phyloP scores from a whole-genome alignment of 2,888 invertebrate species.

The Eupithecia centaureata region DNA sequence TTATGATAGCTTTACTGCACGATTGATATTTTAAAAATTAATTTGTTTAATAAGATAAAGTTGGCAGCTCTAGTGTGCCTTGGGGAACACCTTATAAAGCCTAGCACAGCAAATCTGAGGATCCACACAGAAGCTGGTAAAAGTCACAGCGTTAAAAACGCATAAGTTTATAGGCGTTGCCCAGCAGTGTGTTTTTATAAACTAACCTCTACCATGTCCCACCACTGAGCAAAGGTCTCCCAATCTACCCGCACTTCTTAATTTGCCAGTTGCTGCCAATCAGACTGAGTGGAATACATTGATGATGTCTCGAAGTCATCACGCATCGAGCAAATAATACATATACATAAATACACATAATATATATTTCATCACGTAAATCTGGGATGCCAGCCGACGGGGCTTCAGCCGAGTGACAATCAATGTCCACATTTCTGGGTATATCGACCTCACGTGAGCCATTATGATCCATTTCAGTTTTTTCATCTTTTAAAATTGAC shows the following conservation, averaged over 20 bases:
- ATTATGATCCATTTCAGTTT: neutral
- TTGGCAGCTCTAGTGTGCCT: too few relatives aligned
- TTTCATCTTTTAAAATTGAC: neutral
- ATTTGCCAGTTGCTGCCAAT: neutral
- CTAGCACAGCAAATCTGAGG: neutral
- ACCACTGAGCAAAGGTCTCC: neutral
- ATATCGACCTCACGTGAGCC: too few relatives aligned
- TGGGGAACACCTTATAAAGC: too few relatives aligned
- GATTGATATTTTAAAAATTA: too few relatives aligned
- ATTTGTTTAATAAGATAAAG: too few relatives aligned
- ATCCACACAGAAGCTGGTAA: neutral
- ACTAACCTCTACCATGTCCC: neutral
- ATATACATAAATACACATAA: too few relatives aligned
- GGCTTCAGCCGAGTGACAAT: too few relatives aligned
- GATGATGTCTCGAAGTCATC: too few relatives aligned
- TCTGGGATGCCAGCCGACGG: too few relatives aligned
- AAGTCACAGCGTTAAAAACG: neutral
- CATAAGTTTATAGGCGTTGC: neutral
- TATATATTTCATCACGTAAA: too few relatives aligned
- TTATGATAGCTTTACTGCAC: too few relatives aligned
- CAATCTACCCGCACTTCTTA: neutral
- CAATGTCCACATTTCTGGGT: neutral
- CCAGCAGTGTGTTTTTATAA: neutral
- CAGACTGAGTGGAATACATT: neutral
- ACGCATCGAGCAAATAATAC: too few relatives aligned